Conservation (phyloP, 2,888 invertebrate species). For the Megaustenia siamemsis region DNA sequence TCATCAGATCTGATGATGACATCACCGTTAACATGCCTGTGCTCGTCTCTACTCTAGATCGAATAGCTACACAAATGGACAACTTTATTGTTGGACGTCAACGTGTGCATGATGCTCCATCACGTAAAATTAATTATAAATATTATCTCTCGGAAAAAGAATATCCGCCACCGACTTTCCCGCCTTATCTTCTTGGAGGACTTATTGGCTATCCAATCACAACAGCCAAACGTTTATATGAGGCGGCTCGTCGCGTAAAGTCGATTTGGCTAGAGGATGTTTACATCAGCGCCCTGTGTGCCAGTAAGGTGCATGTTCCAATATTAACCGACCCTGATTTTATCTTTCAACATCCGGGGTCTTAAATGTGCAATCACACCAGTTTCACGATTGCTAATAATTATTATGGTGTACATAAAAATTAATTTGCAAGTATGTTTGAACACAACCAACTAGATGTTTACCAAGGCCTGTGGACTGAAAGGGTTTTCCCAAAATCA, state of each 20-base stretch:
- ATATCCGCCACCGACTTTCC: constrained; percentile 65
- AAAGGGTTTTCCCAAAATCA: no score
- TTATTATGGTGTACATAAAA: no score
- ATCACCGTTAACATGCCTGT: constrained; percentile 80
- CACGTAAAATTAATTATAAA: constrained; percentile 52
- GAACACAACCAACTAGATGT: no score
- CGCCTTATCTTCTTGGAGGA: constrained; percentile 57
- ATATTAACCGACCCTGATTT: constrained; percentile 1
- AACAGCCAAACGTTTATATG: constrained; percentile 22
- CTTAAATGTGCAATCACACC: no score
- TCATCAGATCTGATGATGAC: constrained; percentile 78
- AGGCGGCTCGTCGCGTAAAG: constrained; percentile 21
- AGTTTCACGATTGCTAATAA: no score
- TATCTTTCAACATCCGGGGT: background rate
- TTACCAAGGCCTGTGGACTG: no score
- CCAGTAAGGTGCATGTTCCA: constrained; percentile 9
- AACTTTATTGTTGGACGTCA: constrained; percentile 66
- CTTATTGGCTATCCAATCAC: constrained; percentile 23
- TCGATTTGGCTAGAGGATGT: constrained; percentile 44
- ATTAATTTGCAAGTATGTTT: no score
- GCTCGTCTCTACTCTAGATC: constrained; percentile 78
- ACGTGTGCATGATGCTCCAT: constrained; percentile 58
- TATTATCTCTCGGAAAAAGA: constrained; percentile 61
- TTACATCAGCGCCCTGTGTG: constrained; percentile 37
- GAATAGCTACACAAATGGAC: constrained; percentile 36